Evolutionary conservation across 2,888 invertebrate genomes (phyloP).

Genomic region (Drosophila acutilabella): DNA sequence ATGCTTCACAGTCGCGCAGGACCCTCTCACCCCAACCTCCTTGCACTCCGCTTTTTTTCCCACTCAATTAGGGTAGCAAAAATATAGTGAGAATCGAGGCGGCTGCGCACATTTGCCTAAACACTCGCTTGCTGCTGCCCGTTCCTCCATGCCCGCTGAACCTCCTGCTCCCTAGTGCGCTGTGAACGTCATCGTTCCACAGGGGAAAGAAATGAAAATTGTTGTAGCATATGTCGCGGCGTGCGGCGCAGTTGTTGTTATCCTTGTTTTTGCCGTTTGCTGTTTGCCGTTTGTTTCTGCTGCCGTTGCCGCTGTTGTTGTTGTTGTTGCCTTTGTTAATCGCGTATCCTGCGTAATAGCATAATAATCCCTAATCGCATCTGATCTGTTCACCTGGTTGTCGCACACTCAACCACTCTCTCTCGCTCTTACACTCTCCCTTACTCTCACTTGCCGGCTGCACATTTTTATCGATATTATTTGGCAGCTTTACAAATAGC

Average conservation of each 20-base stretch:
- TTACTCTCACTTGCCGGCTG: conserved; percentile 62
- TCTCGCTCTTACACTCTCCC: conserved; percentile 4
- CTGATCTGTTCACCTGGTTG: conserved; percentile 80
- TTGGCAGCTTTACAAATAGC: conserved; percentile 72
- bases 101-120: conserved; percentile 78
- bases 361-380: conserved; percentile 83
- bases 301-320: conserved; percentile 1
- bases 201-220: conserved; percentile 24
- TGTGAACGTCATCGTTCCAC: background rate
- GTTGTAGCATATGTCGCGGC: conserved; percentile 75
- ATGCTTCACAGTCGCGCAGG: conserved; percentile 25
- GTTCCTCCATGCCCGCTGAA: conserved; percentile 1
- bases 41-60: conserved; percentile 34
- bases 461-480: conserved; percentile 67
- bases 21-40: conserved; percentile 15
- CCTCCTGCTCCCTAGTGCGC: background rate
- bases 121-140: conserved; percentile 4
- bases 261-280: conserved; percentile 39
- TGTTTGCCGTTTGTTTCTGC: background rate
- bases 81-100: conserved; percentile 54
- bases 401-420: conserved; percentile 14
- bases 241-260: conserved; percentile 76
- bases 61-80: conserved; percentile 78
- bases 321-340: conserved; percentile 71
- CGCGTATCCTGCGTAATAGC: conserved; percentile 82